Evolutionary conservation across 2,113 vertebrate species (phyloP), one percentile per base, ranked within the genome.

Genomic region (Mormyrus lacerda): DNA sequence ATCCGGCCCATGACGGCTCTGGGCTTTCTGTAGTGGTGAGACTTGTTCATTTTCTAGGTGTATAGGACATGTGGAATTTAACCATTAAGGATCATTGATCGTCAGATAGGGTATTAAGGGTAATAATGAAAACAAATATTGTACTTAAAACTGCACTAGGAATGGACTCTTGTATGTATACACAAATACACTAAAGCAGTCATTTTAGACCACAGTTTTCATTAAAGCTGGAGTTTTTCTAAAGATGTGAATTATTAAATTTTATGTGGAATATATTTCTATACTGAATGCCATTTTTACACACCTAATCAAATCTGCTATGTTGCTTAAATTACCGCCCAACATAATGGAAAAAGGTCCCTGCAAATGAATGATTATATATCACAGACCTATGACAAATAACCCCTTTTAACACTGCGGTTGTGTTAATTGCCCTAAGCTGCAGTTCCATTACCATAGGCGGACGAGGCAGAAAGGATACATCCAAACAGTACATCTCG

Each of bases 341-440:
- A 91, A 93, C 19, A 47, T 86, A 24, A 51, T 92, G 91, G 91
- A 93, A 85, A 94, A 93, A 85, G 91, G 91, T 92, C 92, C 91
- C 92, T 94, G 93, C 91, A 94, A 94, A 93, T 91, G 94, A 96
- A 96, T 95, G 95, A 96, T 96, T 96, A 95, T 95, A 93, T 91
- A 94, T 96, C 94, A 95, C 92, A 90, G 87, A 90, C 47, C 91
- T 94, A 96, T 95, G 95, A 96, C 94, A 94, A 95, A 96, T 95
- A 95, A 95, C 95, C 94, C 95, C 96, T 96, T 96, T 96, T 95
- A 95, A 94, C 92, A 94, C 95, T 95, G 95, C 90, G 95, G 96
- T 95, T 94, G 93, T 95, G 94, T 95, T 95, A 95, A 95, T 95
- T 95, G 93, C 95, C 94, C 91, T 91, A 92, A 91, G 92, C 90